A percentile compares a stretch with the other conserved stretches of the same genome.
Conservation (phyloP, 2,797 vertebrate species). For the Pseudochromis fuscus region DNA sequence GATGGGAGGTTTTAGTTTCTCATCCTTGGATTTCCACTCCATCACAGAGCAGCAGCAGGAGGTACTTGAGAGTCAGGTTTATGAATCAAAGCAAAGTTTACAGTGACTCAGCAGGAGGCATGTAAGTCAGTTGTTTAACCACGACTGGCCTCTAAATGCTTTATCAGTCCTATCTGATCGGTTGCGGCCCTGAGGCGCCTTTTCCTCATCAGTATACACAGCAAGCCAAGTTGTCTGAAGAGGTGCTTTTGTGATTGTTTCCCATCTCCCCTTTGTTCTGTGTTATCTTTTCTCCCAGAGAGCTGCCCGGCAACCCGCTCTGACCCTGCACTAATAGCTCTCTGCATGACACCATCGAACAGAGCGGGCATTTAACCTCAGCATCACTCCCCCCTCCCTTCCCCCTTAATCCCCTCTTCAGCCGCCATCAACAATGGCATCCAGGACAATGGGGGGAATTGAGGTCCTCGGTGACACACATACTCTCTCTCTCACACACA, state of each 20-base stretch:
- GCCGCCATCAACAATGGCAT: constrained; percentile 67
- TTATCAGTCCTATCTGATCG: constrained; percentile 21
- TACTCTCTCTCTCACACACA: constrained; percentile 27
- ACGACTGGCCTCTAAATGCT: neutral
- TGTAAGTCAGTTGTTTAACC: neutral
- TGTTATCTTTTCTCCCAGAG: constrained; percentile 70
- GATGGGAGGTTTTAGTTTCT: neutral
- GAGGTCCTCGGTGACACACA: constrained; percentile 59
- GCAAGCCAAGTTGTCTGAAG: constrained; percentile 56
- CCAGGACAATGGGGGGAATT: constrained; percentile 75
- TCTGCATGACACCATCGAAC: constrained; percentile 82
- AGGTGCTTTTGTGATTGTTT: constrained; percentile 76
- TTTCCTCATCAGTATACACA: constrained; percentile 44
- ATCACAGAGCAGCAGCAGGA: neutral
- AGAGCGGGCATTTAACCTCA: constrained; percentile 78
- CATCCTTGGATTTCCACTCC: neutral
- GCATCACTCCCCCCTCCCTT: constrained; percentile 23
- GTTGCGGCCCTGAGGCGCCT: constrained; percentile 9
- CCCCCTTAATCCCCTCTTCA: constrained; percentile 36
- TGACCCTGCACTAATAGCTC: constrained; percentile 75
- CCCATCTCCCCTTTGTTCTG: constrained; percentile 79
- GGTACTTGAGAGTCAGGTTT: neutral
- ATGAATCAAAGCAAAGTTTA: constrained; percentile 17
- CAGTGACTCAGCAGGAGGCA: constrained; percentile 23
- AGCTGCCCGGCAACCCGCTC: constrained; percentile 62